A percentile compares a stretch with the other conserved stretches of the same genome.
phyloP scores from a whole-genome alignment of 2,888 invertebrate genomes.

The Nomada fucata region DNA sequence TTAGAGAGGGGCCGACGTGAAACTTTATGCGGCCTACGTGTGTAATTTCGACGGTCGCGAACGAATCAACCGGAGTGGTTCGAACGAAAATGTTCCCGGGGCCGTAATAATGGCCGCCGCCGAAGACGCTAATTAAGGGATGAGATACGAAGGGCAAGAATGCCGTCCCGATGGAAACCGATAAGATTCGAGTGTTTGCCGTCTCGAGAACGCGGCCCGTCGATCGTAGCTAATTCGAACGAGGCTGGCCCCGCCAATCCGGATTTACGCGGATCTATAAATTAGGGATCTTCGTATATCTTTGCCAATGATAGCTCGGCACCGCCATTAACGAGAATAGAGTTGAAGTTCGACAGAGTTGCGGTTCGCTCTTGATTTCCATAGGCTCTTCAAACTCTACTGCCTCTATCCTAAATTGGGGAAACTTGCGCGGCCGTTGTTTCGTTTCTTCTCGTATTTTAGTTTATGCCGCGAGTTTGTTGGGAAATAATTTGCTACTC shows the following conservation, averaged over 20 bases:
- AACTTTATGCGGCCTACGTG: constrained; percentile 47
- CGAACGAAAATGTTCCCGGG: constrained; percentile 33
- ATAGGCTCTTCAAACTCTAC: constrained; percentile 30
- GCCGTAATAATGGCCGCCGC: constrained; percentile 29
- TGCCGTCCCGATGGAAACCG: constrained; percentile 57
- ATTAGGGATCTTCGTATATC: constrained; percentile 52
- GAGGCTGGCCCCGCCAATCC: constrained; percentile 33
- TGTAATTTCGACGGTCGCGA: constrained; percentile 31
- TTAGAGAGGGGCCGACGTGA: constrained; percentile 2
- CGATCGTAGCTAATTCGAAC: constrained; percentile 38
- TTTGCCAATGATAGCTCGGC: constrained; percentile 16
- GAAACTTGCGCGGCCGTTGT: constrained; percentile 10
- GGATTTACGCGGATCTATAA: constrained; percentile 49
- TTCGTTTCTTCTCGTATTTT: constrained; percentile 1
- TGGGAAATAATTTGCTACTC: neutral
- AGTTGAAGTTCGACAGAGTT: constrained; percentile 8
- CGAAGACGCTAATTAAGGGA: constrained; percentile 56
- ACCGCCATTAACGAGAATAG: constrained; percentile 32
- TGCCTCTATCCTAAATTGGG: constrained; percentile 18
- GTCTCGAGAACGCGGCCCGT: constrained; percentile 34
- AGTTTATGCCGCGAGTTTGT: neutral
- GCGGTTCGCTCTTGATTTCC: constrained; percentile 32
- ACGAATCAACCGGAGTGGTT: constrained; percentile 39
- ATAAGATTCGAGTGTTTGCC: constrained; percentile 57
- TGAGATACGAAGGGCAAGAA: constrained; percentile 56